Evolutionary conservation across 2,888 invertebrate species (phyloP), one percentile per base, ranked within the genome.

Genomic region (Portevinia maculata): DNA sequence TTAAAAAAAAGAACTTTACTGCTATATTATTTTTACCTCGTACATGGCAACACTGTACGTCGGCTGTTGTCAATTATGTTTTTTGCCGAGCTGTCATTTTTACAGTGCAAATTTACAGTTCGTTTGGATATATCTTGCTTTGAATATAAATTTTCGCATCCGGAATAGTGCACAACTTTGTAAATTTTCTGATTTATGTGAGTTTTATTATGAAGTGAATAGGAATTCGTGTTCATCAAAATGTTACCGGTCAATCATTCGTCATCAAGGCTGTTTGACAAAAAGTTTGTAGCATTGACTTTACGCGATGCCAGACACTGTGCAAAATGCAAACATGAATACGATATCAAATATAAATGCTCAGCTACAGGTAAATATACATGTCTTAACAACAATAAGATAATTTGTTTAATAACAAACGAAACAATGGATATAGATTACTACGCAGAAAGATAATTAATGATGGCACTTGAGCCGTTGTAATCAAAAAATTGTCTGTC

Each of bases 321-420:
- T 70, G 86, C 86, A 9, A 89, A 88, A 52, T 89, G 90, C 57
- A 62, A 57, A 1, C 84, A 59, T 52, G 86, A 86, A 37, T 89
- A 85, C 84, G 85, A 86, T 21, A 32, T 41, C 8, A 78, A 78
- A 32, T 73, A 41, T 11, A 67, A 76, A 44, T 1, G 44, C 5
- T 52, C 60, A 7, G 2, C 30, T 5, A 1, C 74, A 41, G 74
- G 74, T 74, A 30, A 69, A 30, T 30, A 9, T 50, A 17, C 9
- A 55, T 15, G 2, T 19, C 30, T 44, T 1, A 44, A 9, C 2
- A 24, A 5, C 5, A 7, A 24, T 21, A 39, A 9, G 7, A 7
- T 19, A 15, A 21, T 48, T 73, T 59, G 52, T 37, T 52, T 59
- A 24, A 34, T 13, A 44, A 55, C 21, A 57, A 57, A 48, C 19